Percentiles rank a stretch among this genome's conserved stretches.
Conservation (phyloP, 2,797 vertebrate species). For the Salarias fasciatus region DNA sequence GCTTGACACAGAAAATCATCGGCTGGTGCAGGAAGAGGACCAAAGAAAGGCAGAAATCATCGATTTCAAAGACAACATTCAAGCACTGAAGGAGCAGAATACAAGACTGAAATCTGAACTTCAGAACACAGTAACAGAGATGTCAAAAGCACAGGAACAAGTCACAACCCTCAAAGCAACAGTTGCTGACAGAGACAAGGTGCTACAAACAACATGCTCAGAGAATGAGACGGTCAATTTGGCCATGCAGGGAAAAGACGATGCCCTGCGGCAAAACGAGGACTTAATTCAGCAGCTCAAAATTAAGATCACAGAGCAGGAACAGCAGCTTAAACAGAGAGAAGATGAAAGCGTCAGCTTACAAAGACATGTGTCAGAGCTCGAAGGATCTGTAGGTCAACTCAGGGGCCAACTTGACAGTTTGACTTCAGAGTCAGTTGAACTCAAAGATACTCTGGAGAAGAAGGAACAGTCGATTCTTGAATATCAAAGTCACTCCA, state of each 20-base stretch:
- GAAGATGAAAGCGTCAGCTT: conserved; percentile 68
- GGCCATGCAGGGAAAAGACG: conserved; percentile 75
- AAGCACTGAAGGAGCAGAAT: conserved; percentile 77
- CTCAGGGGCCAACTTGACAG: conserved; percentile 73
- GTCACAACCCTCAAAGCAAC: conserved; percentile 67
- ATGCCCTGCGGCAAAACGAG: conserved; percentile 77
- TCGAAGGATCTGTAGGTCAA: conserved; percentile 65
- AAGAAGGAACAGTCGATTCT: conserved; percentile 76
- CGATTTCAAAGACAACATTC: conserved; percentile 59
- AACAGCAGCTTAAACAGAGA: conserved; percentile 77
- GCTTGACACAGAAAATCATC: conserved; percentile 67
- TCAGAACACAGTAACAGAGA: conserved; percentile 58
- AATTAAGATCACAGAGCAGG: conserved; percentile 72
- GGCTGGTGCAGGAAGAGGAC: conserved; percentile 65
- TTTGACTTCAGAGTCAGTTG: conserved; percentile 74
- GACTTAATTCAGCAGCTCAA: conserved; percentile 78
- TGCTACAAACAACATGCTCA: conserved; percentile 67
- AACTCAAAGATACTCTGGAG: conserved; percentile 72
- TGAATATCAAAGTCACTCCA: conserved; percentile 63
- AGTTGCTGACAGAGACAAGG: conserved; percentile 64
- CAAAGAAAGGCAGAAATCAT: conserved; percentile 50
- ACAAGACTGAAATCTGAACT: conserved; percentile 78
- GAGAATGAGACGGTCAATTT: conserved; percentile 76
- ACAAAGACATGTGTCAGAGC: conserved; percentile 70
- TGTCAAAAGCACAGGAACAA: conserved; percentile 73